Evolutionary conservation across 2,797 vertebrate genomes (phyloP).

Genomic region (Phalanger gymnotis): DNA sequence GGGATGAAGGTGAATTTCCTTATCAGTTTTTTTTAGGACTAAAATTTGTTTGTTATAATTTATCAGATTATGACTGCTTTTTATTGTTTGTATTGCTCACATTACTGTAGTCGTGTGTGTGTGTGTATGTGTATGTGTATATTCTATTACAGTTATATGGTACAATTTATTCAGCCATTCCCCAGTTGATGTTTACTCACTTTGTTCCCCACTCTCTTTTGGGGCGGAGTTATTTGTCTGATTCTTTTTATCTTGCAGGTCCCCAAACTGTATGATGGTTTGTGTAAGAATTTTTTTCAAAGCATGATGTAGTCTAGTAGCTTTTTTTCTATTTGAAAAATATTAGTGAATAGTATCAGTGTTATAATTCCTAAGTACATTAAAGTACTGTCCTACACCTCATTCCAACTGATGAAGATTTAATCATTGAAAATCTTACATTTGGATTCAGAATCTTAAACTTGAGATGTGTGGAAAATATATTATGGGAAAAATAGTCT

Average conservation of each 20-base stretch:
- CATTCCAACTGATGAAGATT: conserved; percentile 31
- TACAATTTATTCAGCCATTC: neutral
- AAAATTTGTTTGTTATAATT: neutral
- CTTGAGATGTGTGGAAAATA: neutral
- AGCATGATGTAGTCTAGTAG: neutral
- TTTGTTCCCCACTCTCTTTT: neutral
- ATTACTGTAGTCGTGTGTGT: neutral
- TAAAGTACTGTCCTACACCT: neutral
- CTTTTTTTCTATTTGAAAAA: neutral
- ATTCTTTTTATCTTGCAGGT: neutral
- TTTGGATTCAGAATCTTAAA: conserved; percentile 47
- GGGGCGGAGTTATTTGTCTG: neutral
- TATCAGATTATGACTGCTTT: neutral
- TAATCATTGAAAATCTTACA: conserved; percentile 31
- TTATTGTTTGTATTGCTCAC: neutral
- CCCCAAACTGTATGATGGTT: neutral
- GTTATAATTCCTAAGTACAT: neutral
- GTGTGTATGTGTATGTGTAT: too few species aligned
- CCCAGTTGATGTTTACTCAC: neutral
- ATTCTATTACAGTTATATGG: neutral
- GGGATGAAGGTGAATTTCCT: neutral
- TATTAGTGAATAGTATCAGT: neutral
- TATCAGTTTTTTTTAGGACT: neutral
- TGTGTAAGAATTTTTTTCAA: neutral
- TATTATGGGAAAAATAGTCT: conserved; percentile 18